Evolutionary conservation across 1,140 invertebrate species (phyloP).

Genomic region (Drosophila neocordata): DNA sequence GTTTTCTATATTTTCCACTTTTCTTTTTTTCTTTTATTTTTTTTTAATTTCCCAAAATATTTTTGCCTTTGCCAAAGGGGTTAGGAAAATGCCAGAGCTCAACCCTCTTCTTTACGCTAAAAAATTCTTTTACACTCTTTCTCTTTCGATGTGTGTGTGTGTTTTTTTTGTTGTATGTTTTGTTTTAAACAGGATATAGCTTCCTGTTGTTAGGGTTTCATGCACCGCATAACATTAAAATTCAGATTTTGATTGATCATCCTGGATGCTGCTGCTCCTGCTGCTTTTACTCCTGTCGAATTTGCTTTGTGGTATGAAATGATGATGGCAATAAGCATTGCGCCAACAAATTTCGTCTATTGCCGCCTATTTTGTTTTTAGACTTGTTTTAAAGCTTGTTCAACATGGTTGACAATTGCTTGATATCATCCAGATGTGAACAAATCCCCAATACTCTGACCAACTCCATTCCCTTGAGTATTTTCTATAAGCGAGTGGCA

Average conservation of each 20-base stretch:
- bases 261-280: conserved; percentile 1
- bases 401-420: conserved; percentile 32
- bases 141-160: conserved; percentile 3
- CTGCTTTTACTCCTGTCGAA: conserved; percentile 16
- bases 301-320: conserved; percentile 16
- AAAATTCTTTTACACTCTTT: conserved; percentile 68
- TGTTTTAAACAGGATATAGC: conserved; percentile 61
- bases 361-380: conserved; percentile 3
- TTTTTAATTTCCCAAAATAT: conserved; percentile 70
- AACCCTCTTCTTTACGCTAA: conserved; percentile 37
- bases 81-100: conserved; percentile 68
- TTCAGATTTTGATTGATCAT: conserved; percentile 78
- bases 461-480: too few species aligned
- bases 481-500: too few species aligned
- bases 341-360: not conserved
- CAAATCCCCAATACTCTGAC: not conserved
- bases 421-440: not conserved
- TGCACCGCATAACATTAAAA: conserved; percentile 80
- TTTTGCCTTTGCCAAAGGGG: conserved; percentile 65
- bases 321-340: conserved; percentile 2
- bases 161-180: conserved; percentile 42
- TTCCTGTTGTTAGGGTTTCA: conserved; percentile 68
- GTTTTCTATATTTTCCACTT: too few species aligned
- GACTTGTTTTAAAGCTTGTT: conserved; percentile 45
- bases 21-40: conserved; percentile 24